Evolutionary conservation across 1,140 invertebrate species (phyloP).

Genomic region (Meteorus sp.): DNA sequence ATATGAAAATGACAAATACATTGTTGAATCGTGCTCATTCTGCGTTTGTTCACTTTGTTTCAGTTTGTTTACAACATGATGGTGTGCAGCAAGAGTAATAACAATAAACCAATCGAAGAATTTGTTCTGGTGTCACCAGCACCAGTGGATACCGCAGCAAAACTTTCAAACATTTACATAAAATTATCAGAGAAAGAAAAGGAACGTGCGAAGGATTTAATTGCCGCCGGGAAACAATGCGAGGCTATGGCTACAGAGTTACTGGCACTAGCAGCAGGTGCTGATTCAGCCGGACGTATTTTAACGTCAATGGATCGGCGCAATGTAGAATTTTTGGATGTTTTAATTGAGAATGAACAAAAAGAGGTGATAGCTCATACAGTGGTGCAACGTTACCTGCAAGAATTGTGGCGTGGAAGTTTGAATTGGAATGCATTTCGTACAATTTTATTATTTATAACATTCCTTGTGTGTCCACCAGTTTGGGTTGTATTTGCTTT

Average conservation of each 20-base stretch:
- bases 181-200: conserved; percentile 92
- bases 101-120: conserved; percentile 95
- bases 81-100: conserved; percentile 95
- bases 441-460: conserved; percentile 87
- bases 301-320: conserved; percentile 88
- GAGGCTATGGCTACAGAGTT: conserved; percentile 97
- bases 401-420: conserved; percentile 96
- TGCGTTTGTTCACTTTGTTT: conserved; percentile 30
- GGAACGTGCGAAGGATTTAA: conserved; percentile 94
- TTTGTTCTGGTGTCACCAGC: conserved; percentile 96
- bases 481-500: conserved; percentile 96
- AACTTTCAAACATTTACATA: conserved; percentile 92
- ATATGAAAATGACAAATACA: too few species aligned
- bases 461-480: conserved; percentile 90
- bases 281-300: conserved; percentile 89
- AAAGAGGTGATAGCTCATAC: conserved; percentile 94
- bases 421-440: conserved; percentile 95
- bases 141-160: conserved; percentile 96
- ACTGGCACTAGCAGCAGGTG: conserved; percentile 88
- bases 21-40: too few species aligned
- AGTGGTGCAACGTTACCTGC: conserved; percentile 84
- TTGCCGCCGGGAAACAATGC: conserved; percentile 92
- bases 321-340: conserved; percentile 94
- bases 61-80: conserved; percentile 98
- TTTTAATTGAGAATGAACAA: conserved; percentile 97